Base-by-base conservation (phyloP, 2,888 invertebrate genomes). In the Pseudococcus viburni region DNA sequence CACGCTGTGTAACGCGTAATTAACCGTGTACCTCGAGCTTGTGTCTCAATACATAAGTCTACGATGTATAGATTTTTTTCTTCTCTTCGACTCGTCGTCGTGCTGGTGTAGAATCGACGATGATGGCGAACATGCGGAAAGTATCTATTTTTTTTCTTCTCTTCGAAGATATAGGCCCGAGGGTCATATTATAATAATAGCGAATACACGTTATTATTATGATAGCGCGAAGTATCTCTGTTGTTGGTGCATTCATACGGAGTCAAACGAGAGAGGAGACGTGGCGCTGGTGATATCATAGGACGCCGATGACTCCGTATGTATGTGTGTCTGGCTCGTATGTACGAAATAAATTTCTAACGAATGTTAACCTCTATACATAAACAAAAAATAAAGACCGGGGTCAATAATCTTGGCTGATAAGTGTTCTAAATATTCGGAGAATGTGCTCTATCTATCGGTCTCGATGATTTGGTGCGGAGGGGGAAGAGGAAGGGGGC, bases 1-100 rank as follows among this genome's bases (percentile, higher is more conserved):
- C 84, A 84, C 55, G 55, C 84, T 84, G 84, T 84, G 84, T 84
- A 84, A 84, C 26, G 55, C 55, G 84, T 84, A 84, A 84, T 84
- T 84, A 84, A 84, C 55, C 48, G 84, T 51, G 17, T 19, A 80
- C 12, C 33, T 7, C 12, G 46, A 84, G 26, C 84, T 84, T 73
- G 73, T 39, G 33, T 73, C 73, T 73, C 73, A 64, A 22, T 22
- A 22, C 64, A 22, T 19, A 22, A 12, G 42, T 42, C n/a, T 59
- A 59, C 0, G 8, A 42, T 6, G 42, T 42, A 5, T 42, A 42
- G 1, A 42, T 1, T 0, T 42, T 42, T 42, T 42, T 42, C 5
- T 51, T 51, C 4, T 51, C 48, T 51, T 51, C 48, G 15, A 51
- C 12, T 51, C 48, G 11, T 33, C 42, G 42, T 42, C 42, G 42